phyloP scores from a whole-genome alignment of 2,797 vertebrate species.

The Heliangelus exortis region DNA sequence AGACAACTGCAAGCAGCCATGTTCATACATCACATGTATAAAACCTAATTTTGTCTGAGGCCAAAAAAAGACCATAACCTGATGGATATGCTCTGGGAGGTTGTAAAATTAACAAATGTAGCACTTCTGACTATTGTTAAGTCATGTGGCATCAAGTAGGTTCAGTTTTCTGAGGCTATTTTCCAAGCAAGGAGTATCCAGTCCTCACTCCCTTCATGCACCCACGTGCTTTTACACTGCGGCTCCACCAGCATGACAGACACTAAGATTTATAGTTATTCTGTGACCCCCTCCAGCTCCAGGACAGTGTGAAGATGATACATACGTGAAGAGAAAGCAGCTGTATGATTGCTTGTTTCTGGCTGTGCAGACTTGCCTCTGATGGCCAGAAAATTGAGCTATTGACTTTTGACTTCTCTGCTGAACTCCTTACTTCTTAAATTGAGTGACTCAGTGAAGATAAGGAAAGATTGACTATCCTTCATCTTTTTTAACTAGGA shows the following conservation, averaged over 20 bases:
- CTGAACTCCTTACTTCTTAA: neutral
- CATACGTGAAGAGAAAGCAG: neutral
- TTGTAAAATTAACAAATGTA: neutral
- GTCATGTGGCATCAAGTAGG: neutral
- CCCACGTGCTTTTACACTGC: neutral
- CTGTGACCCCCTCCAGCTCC: neutral
- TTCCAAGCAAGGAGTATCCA: neutral
- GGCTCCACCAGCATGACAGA: neutral
- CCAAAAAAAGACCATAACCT: neutral
- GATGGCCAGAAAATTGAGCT: neutral
- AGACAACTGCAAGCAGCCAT: neutral
- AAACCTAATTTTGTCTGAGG: neutral
- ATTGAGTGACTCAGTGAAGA: neutral
- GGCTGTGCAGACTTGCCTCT: neutral
- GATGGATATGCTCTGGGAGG: neutral
- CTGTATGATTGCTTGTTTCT: neutral
- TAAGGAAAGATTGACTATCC: neutral
- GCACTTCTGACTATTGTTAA: neutral
- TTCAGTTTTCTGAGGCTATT: neutral
- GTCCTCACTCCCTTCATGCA: neutral
- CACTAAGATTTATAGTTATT: neutral
- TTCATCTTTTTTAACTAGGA: neutral
- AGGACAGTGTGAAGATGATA: neutral
- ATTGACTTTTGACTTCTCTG: neutral
- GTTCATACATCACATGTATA: neutral